These are phyloP conservation scores for Mionectes olivaceus DNA, from an alignment of 2,797 vertebrate genomes.

Conservation along the genomic window DNA sequence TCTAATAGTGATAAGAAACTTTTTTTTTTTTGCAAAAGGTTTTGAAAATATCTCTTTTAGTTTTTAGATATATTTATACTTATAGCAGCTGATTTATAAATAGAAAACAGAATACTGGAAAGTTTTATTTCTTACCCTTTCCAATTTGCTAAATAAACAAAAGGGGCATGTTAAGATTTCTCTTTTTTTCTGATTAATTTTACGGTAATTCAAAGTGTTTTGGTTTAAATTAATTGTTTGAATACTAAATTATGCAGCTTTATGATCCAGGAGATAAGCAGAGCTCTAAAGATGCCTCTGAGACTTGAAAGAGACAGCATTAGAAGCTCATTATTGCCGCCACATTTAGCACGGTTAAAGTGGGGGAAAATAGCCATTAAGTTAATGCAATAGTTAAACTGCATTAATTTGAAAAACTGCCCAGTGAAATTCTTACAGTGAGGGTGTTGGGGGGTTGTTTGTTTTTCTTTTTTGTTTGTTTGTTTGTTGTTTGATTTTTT, in stretches of 20 bases:
- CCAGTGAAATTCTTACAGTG: slow-evolving; percentile 60
- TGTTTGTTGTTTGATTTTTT: too few relatives aligned
- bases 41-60: background rate
- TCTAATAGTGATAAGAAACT: background rate
- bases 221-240: slow-evolving; percentile 84
- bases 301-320: slow-evolving; percentile 81
- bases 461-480: background rate
- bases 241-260: slow-evolving; percentile 85
- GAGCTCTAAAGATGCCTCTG: slow-evolving; percentile 82
- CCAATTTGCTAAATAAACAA: slow-evolving; percentile 62
- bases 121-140: slow-evolving; percentile 54
- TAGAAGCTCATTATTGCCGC: slow-evolving; percentile 83
- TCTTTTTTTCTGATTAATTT: slow-evolving; percentile 77
- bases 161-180: slow-evolving; percentile 55
- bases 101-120: background rate
- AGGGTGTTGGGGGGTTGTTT: background rate
- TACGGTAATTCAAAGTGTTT: slow-evolving; percentile 76
- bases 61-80: background rate
- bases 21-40: background rate
- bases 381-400: slow-evolving; percentile 86
- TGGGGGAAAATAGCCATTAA: slow-evolving; percentile 84
- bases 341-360: slow-evolving; percentile 86
- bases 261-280: slow-evolving; percentile 85
- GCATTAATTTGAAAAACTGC: slow-evolving; percentile 82
- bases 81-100: background rate